A percentile compares a stretch with the other conserved stretches of the same genome.
These are phyloP conservation scores for Triplophysa rosa DNA, from an alignment of 2,113 vertebrate genomes.

Conservation along the genomic window DNA sequence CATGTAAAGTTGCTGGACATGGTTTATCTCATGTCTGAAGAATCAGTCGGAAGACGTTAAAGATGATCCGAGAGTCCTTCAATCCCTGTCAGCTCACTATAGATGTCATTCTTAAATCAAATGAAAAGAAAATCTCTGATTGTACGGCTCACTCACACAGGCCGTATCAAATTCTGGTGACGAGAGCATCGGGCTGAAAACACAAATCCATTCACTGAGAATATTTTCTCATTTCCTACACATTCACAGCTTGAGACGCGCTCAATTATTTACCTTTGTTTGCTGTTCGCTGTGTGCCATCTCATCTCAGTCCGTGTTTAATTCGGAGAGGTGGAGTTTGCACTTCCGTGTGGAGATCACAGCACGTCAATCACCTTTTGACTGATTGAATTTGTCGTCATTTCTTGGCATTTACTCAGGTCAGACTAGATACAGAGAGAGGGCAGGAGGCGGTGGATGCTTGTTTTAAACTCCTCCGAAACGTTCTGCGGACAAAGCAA, in stretches of 20 bases:
- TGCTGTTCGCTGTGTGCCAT: slow-evolving; percentile 12
- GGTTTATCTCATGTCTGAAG: too few relatives aligned
- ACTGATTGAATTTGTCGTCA: slow-evolving; percentile 7
- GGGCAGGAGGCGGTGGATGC: neutral
- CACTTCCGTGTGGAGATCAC: neutral
- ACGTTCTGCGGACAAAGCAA: neutral
- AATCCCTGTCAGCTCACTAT: slow-evolving; percentile 33
- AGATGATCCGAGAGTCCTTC: neutral
- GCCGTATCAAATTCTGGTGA: slow-evolving; percentile 23
- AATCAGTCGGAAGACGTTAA: too few relatives aligned
- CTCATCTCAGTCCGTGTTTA: slow-evolving; percentile 20
- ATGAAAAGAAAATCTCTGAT: slow-evolving; percentile 32
- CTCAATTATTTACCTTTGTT: slow-evolving; percentile 40
- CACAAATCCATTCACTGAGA: slow-evolving; percentile 21
- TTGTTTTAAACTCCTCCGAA: neutral
- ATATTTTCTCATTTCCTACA: slow-evolving; percentile 19
- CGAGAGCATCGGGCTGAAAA: slow-evolving; percentile 19
- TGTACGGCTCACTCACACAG: slow-evolving; percentile 3
- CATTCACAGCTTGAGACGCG: slow-evolving; percentile 3
- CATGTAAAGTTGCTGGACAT: too few relatives aligned
- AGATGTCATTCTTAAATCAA: slow-evolving; percentile 29
- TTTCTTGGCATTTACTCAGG: neutral
- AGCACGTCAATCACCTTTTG: slow-evolving; percentile 5
- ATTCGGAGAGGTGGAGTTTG: neutral
- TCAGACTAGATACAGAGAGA: neutral